Base-by-base conservation (phyloP, 2,888 invertebrate genomes). In the Meganola albula region DNA sequence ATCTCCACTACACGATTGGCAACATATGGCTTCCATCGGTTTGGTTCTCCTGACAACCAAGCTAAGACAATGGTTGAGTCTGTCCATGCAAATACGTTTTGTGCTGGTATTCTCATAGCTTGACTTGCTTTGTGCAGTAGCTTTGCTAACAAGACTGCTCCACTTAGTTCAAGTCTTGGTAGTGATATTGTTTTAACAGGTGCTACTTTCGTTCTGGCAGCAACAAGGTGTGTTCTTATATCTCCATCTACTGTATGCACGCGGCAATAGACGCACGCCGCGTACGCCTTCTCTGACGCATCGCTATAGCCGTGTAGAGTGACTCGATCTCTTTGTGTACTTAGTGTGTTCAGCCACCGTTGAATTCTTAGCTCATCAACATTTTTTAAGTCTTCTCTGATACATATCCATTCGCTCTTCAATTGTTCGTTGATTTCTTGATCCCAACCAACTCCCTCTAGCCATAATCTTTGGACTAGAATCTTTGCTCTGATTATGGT, bases 151-250 rank as follows among this genome's bases (percentile, higher is more conserved):
- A 28, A 10, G 1, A 28, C 4, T 8, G 33, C 33, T 10, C 33
- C 33, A 4, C 27, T 24, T 2, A 34, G 13, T 7, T 34, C 33
- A 1, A 34, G 13, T 4, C 33, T 12, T 12, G 33, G 27, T 4
- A 34, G n/a, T 4, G 33, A 28, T 1, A 34, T 12, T 7, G 33
- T 23, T 24, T 34, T 34, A 1, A 34, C 8, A 1, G 27, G 33
- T 10, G 27, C 33, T 4, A 28, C 33, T 9, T 10, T 14, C 4
- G 24, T 13, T 13, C 18, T 34, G 3, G 33, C 33, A 16, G 25
- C 32, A 11, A 32, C 10, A 6, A 28, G 2, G 3, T 10, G 8
- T 10, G 10, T 22, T 12, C n/a, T 22, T 4, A 9, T 26, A 6
- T 4, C 7, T 20, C 8, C 8, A 20, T 20, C 20, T 3, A 3